Conservation (phyloP, 2,797 vertebrate genomes). For the Allochrocebus solatus region DNA sequence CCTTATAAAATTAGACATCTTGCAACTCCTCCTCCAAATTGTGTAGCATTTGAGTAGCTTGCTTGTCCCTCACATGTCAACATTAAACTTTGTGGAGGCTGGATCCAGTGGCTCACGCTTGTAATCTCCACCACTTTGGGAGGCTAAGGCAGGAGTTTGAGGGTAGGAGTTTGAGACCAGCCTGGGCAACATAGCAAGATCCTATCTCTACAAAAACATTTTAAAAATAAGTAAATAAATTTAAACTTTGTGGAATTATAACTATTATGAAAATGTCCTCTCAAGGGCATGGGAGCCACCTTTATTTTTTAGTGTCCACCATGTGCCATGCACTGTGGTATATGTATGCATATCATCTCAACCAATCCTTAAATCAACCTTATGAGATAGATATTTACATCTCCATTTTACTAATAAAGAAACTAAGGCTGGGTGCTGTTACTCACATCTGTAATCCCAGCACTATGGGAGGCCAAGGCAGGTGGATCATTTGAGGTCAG, state of each 20-base stretch:
- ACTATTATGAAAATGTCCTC: slow-evolving; percentile 17
- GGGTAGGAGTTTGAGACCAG: background rate
- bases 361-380: background rate
- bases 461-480: background rate
- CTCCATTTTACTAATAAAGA: slow-evolving; percentile 36
- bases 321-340: background rate
- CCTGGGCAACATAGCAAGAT: background rate
- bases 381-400: background rate
- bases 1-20: background rate
- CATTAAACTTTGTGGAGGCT: background rate
- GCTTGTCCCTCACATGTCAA: background rate
- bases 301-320: background rate
- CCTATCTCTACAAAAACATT: background rate
- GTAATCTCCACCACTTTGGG: background rate
- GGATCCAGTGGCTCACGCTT: background rate
- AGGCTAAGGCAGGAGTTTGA: background rate
- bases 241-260: background rate
- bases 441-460: background rate
- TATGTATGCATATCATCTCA: background rate
- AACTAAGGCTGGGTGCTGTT: background rate
- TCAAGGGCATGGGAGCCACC: background rate
- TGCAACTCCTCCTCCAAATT: background rate
- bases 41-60: background rate
- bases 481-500: background rate
- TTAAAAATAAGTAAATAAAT: background rate